Base-by-base conservation (phyloP, 2,888 invertebrate genomes). In the Tigriopus californicus region DNA sequence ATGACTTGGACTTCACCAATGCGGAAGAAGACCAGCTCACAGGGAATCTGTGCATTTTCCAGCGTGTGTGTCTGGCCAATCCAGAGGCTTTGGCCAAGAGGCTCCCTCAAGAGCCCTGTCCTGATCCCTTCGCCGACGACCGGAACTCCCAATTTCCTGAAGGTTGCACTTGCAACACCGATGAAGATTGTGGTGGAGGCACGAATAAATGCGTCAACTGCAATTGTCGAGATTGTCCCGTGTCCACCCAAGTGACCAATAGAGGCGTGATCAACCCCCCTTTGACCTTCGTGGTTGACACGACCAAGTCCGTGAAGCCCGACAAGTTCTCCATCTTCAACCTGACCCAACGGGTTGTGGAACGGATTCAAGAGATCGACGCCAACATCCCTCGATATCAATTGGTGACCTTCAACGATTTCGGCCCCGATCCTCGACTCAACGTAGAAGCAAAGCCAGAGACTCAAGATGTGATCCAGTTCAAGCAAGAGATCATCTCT, bases 271-370 rank as follows among this genome's bases (percentile, higher is more conserved):
- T 59, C 49, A 59, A 59, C 15, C 59, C 59, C 13, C 59, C 59
- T 1, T 20, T 59, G 4, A 41, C 49, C 11, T 59, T 59, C 25
- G 41, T 59, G 15, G 41, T 59, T 11, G 59, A 59, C 52, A 59
- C 59, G 6, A 59, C 59, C 41, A 49, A 41, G 5, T 59, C 59
- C 24, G 59, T 59, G 18, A 59, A 59, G 24, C 59, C 59, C 12
- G 59, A 59, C 52, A 59, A 59, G 46, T 24, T 52, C 59, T 59
- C 59, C 52, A 59, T 59, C 59, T 59, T 59, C 41, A 59, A 59
- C 41, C 52, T 59, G n/a, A 59, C 59, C 52, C 55, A 49, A 49
- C 51, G 48, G 42, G 59, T 59, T 12, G 59, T 59, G 13, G 52
- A 52, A n/a, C 48, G 42, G 13, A 59, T 59, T 15, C 48, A 42